phyloP scores from a whole-genome alignment of 2,113 vertebrate genomes.

The Microcebus griseorufus region DNA sequence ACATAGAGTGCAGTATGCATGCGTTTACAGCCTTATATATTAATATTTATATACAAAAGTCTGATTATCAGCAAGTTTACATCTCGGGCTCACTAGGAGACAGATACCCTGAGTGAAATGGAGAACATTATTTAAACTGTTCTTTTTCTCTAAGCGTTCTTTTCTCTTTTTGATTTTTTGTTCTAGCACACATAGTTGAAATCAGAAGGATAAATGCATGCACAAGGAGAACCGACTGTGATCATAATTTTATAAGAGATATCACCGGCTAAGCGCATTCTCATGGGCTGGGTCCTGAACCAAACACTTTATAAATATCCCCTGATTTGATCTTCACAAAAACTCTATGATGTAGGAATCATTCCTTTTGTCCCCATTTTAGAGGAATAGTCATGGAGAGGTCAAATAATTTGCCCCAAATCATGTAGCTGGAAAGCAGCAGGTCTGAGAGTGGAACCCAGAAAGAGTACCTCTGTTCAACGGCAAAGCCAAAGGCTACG shows the following conservation, averaged over 20 bases:
- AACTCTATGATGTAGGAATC: background rate
- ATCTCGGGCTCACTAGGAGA: background rate
- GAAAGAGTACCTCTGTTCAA: background rate
- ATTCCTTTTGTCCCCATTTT: background rate
- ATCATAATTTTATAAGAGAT: background rate
- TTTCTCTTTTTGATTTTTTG: background rate
- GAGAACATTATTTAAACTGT: background rate
- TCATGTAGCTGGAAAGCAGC: background rate
- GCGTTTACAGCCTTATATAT: background rate
- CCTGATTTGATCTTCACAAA: background rate
- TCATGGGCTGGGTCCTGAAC: background rate
- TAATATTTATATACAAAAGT: background rate
- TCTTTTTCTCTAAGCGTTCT: background rate
- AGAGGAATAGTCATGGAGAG: background rate
- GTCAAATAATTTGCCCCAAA: background rate
- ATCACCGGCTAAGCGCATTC: background rate
- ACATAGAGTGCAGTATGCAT: background rate
- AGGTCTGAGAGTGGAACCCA: background rate
- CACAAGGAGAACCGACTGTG: background rate
- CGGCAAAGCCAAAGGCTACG: background rate
- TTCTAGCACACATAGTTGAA: background rate
- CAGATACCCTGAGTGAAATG: background rate
- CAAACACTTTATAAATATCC: constrained; percentile 17
- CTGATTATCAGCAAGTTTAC: background rate
- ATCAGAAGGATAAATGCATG: background rate